Conservation (phyloP, 2,797 vertebrate genomes). For the Acanthis flammea region DNA sequence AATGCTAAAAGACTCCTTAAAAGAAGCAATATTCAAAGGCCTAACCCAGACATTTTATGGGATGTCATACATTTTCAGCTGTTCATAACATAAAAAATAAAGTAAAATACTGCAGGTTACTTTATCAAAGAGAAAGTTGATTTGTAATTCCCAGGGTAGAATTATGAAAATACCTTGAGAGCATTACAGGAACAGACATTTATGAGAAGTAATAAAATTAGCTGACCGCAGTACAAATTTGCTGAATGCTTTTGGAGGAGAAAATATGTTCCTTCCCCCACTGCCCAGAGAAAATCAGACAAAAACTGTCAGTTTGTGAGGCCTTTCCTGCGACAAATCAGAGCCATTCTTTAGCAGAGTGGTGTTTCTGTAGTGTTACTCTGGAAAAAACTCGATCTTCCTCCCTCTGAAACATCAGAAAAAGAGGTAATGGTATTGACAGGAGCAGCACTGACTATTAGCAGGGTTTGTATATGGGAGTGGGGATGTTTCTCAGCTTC, state of each 20-base stretch:
- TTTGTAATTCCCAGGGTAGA: slow-evolving; percentile 66
- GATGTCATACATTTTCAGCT: slow-evolving; percentile 68
- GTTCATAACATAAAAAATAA: slow-evolving; percentile 68
- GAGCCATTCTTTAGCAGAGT: not conserved
- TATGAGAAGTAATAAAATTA: slow-evolving; percentile 72
- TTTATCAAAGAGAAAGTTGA: slow-evolving; percentile 69
- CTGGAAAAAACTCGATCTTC: not conserved
- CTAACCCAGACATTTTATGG: slow-evolving; percentile 67
- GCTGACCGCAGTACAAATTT: slow-evolving; percentile 70
- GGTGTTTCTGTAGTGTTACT: not conserved
- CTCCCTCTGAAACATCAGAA: not conserved
- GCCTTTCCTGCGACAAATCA: not conserved
- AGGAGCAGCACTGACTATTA: not conserved
- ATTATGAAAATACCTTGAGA: slow-evolving; percentile 69
- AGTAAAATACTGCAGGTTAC: slow-evolving; percentile 67
- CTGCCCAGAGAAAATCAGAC: slow-evolving; percentile 33
- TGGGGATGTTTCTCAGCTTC: not conserved
- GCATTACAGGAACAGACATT: slow-evolving; percentile 68
- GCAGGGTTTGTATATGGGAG: not conserved
- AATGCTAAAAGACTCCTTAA: slow-evolving; percentile 52
- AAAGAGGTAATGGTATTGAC: not conserved
- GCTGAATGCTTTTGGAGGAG: slow-evolving; percentile 58
- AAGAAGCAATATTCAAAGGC: slow-evolving; percentile 57
- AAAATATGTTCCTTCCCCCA: slow-evolving; percentile 48
- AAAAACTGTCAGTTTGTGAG: slow-evolving; percentile 14